These are phyloP conservation scores for Zaprionus africanus DNA, from an alignment of 1,140 invertebrate genomes.

Conservation along the genomic window DNA sequence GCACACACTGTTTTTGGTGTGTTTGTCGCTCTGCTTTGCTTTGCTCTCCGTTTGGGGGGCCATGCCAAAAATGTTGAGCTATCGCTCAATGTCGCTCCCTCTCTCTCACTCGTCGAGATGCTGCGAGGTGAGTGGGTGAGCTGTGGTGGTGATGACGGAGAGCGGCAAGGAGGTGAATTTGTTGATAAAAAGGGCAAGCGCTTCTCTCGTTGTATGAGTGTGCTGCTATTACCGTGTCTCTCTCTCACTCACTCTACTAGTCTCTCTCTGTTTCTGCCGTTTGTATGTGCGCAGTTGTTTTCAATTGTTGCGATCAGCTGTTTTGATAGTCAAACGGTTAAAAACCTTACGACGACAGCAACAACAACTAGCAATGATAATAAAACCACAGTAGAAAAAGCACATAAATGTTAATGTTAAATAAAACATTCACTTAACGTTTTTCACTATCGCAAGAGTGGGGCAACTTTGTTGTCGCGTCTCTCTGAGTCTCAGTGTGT, in stretches of 20 bases:
- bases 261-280: slow-evolving; percentile 5
- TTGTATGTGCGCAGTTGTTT: slow-evolving; percentile 72
- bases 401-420: slow-evolving; percentile 21
- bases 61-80: slow-evolving; percentile 55
- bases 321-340: slow-evolving; percentile 69
- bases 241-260: not conserved
- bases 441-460: slow-evolving; percentile 2
- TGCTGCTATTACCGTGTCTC: not conserved
- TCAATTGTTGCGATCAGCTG: slow-evolving; percentile 72
- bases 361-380: slow-evolving; percentile 24
- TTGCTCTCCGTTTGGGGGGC: slow-evolving; percentile 20
- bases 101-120: slow-evolving; percentile 9
- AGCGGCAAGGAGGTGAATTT: slow-evolving; percentile 11
- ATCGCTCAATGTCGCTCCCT: slow-evolving; percentile 23
- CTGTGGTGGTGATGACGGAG: not conserved
- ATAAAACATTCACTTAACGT: slow-evolving; percentile 11
- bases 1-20: slow-evolving; percentile 36
- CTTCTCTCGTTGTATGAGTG: not conserved
- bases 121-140: slow-evolving; percentile 10
- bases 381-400: slow-evolving; percentile 28
- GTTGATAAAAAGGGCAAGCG: slow-evolving; percentile 48
- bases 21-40: slow-evolving; percentile 10
- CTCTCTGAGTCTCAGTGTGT: not conserved
- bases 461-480: slow-evolving; percentile 1
- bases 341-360: slow-evolving; percentile 55